These are phyloP conservation scores for Galleria mellonella DNA, from an alignment of 1,140 invertebrate species.

Conservation along the genomic window DNA sequence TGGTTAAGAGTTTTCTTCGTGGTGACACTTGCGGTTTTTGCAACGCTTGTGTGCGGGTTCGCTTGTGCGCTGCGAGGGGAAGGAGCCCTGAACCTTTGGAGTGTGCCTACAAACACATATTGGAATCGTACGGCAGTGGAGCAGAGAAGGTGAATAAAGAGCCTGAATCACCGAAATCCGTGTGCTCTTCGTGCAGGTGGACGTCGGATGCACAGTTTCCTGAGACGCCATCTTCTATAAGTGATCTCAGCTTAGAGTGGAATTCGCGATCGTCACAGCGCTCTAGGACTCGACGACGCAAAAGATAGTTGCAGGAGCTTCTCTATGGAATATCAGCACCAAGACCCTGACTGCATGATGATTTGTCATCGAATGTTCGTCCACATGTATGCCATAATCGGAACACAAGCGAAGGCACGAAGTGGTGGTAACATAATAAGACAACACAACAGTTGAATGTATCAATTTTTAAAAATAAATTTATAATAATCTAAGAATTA, in stretches of 20 bases:
- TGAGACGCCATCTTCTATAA: conserved; percentile 57
- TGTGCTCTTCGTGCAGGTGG: conserved; percentile 58
- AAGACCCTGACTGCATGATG: background rate
- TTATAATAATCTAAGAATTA: too few relatives aligned
- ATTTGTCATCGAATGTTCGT: too few relatives aligned
- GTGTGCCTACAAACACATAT: conserved; percentile 64
- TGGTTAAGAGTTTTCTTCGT: conserved; percentile 46
- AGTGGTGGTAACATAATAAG: too few relatives aligned
- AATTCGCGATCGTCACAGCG: conserved; percentile 50
- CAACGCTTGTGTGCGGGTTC: conserved; percentile 56
- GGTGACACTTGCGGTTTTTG: conserved; percentile 62
- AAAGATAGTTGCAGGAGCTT: conserved; percentile 35
- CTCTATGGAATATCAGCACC: background rate
- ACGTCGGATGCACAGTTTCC: conserved; percentile 65
- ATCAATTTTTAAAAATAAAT: too few relatives aligned
- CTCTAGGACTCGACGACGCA: conserved; percentile 46
- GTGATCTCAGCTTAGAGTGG: conserved; percentile 63
- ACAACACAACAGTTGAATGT: too few relatives aligned
- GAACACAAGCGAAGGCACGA: too few relatives aligned
- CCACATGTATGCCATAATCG: too few relatives aligned
- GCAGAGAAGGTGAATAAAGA: conserved; percentile 23
- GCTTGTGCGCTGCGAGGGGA: conserved; percentile 51
- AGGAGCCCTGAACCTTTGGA: conserved; percentile 51
- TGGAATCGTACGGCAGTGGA: conserved; percentile 45
- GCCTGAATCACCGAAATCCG: conserved; percentile 34